A percentile compares a stretch with the other conserved stretches of the same genome.
Evolutionary conservation across 2,888 invertebrate species (phyloP).

Genomic region (Tenthredo distinguenda): DNA sequence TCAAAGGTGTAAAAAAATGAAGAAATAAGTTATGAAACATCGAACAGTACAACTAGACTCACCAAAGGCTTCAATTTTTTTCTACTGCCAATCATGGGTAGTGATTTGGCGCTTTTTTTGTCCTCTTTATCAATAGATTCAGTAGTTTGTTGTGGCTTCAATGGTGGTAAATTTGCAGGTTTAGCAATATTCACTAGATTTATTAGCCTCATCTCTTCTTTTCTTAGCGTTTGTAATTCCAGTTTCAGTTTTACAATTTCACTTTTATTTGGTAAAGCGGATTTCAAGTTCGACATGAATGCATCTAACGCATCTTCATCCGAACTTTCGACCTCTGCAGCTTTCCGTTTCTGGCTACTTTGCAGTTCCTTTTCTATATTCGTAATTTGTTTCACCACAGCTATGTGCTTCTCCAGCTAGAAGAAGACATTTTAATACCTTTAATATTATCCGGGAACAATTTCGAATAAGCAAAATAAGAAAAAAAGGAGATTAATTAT

Average conservation of each 20-base stretch:
- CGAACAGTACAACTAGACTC: background rate
- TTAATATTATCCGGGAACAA: conserved; percentile 52
- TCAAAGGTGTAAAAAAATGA: background rate
- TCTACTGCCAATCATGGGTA: conserved; percentile 39
- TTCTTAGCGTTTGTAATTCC: conserved; percentile 84
- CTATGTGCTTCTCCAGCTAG: conserved; percentile 83
- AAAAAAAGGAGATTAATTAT: background rate
- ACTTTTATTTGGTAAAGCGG: conserved; percentile 79
- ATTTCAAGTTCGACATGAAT: conserved; percentile 87
- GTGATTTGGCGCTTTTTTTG: conserved; percentile 34
- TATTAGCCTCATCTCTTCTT: conserved; percentile 85
- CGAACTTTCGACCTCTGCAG: conserved; percentile 71
- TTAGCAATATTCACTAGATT: conserved; percentile 88
- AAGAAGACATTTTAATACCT: conserved; percentile 58
- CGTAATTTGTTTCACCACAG: conserved; percentile 79
- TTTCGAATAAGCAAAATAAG: conserved; percentile 36
- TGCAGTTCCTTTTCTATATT: conserved; percentile 81
- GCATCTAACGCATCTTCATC: conserved; percentile 90
- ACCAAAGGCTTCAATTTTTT: conserved; percentile 17
- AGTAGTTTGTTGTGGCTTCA: conserved; percentile 72
- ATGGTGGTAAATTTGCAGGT: conserved; percentile 83
- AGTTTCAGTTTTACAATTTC: conserved; percentile 84
- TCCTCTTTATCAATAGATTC: conserved; percentile 51
- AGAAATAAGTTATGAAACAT: background rate
- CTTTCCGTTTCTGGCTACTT: conserved; percentile 75